phyloP scores from a whole-genome alignment of 2,888 invertebrate genomes.

The Lordiphosa fenestrarum region DNA sequence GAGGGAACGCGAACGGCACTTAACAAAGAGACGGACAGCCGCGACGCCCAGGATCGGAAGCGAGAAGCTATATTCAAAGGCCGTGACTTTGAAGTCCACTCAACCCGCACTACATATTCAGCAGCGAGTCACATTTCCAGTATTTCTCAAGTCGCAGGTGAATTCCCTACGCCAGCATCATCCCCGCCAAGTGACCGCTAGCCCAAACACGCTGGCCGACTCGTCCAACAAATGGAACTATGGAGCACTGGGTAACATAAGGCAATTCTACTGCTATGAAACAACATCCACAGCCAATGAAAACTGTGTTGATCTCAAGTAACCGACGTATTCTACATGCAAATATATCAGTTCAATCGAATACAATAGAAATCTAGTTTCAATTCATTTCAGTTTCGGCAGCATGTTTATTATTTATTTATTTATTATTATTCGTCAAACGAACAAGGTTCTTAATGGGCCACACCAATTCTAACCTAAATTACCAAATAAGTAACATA shows the following conservation, averaged over 20 bases:
- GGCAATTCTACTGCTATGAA: conserved; percentile 47
- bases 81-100: conserved; percentile 7
- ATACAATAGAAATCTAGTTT: background rate
- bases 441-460: no score
- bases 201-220: conserved; percentile 29
- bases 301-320: conserved; percentile 33
- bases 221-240: conserved; percentile 25
- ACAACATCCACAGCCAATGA: conserved; percentile 28
- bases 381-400: no score
- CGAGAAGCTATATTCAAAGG: conserved; percentile 27
- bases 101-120: conserved; percentile 45
- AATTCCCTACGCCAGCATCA: conserved; percentile 46
- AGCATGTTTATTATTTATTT: no score
- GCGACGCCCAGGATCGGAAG: conserved; percentile 19
- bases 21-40: conserved; percentile 16
- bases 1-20: conserved; percentile 13
- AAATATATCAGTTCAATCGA: conserved; percentile 5
- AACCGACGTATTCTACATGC: conserved; percentile 2
- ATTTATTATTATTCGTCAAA: no score
- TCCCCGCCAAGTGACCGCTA: conserved; percentile 26
- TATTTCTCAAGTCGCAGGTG: conserved; percentile 51
- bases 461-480: no score
- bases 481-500: no score
- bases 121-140: conserved; percentile 49
- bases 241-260: conserved; percentile 16